phyloP scores from a whole-genome alignment of 2,888 invertebrate species.

The Leptarthrus brevirostris region DNA sequence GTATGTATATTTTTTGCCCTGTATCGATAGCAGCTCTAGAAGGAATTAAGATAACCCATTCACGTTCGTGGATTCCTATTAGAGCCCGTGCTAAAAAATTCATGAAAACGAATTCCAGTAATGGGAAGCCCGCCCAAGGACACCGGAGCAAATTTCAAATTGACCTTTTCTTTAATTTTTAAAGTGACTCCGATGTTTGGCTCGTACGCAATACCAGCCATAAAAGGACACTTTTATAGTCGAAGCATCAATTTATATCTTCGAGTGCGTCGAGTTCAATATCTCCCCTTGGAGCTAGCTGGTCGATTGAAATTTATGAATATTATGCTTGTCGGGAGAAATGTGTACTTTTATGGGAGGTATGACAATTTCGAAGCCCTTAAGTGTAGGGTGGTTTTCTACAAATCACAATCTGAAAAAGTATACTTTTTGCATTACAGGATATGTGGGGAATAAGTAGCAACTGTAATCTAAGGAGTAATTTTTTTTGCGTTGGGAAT shows the following conservation, averaged over 20 bases:
- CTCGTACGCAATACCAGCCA: conserved; percentile 8
- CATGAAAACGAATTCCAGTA: conserved; percentile 16
- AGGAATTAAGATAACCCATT: conserved; percentile 27
- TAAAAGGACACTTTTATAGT: conserved; percentile 41
- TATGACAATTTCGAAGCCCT: conserved; percentile 34
- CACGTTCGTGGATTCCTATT: conserved; percentile 38
- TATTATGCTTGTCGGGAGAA: conserved; percentile 11
- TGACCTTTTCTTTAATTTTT: conserved; percentile 42
- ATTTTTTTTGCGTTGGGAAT: no score
- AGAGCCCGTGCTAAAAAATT: conserved; percentile 13
- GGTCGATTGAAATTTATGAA: conserved; percentile 42
- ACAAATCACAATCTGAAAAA: conserved; percentile 29
- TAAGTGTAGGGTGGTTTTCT: conserved; percentile 16
- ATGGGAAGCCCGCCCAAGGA: conserved; percentile 22
- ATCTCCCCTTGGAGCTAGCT: conserved; percentile 33
- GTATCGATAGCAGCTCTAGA: no score
- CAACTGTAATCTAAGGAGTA: no score
- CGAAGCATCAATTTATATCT: conserved; percentile 32
- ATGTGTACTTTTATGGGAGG: conserved; percentile 27
- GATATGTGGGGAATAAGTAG: no score
- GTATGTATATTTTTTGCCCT: no score
- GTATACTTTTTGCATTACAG: no score
- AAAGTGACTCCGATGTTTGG: conserved; percentile 14
- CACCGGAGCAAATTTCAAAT: conserved; percentile 38
- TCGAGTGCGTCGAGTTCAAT: conserved; percentile 29